phyloP scores from a whole-genome alignment of 2,888 invertebrate species.

The Neocrepidodera transversa region DNA sequence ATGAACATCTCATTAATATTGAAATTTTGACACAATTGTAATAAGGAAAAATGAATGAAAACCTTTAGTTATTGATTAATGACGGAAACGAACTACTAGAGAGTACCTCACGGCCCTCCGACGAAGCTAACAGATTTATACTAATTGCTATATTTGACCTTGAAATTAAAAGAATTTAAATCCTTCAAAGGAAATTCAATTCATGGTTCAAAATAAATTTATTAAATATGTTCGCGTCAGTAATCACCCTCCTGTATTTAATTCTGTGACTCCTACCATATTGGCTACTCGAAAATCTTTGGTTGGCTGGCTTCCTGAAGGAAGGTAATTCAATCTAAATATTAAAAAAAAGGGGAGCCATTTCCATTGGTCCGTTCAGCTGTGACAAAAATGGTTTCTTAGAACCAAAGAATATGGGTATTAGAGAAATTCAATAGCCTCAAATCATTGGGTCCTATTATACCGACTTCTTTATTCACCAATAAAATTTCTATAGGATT shows the following conservation, averaged over 20 bases:
- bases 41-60: conserved; percentile 35
- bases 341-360: conserved; percentile 8
- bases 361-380: conserved; percentile 24
- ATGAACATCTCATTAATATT: conserved; percentile 36
- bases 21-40: conserved; percentile 37
- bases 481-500: conserved; percentile 13
- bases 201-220: too few species aligned
- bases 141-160: too few species aligned
- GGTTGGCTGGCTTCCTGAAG: conserved; percentile 11
- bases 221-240: conserved; percentile 9
- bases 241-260: not conserved
- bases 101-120: too few species aligned
- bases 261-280: not conserved
- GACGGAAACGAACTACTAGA: too few species aligned
- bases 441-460: conserved; percentile 4
- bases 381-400: conserved; percentile 27
- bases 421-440: conserved; percentile 12
- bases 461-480: conserved; percentile 10
- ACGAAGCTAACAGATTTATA: too few species aligned
- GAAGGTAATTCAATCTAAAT: conserved; percentile 10
- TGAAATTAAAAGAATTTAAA: too few species aligned
- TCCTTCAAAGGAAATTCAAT: too few species aligned
- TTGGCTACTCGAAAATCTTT: conserved; percentile 3
- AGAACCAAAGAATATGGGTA: conserved; percentile 16
- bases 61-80: conserved; percentile 37